Evolutionary conservation across 2,888 invertebrate species (phyloP).

Genomic region (Patella ulyssiponensis): DNA sequence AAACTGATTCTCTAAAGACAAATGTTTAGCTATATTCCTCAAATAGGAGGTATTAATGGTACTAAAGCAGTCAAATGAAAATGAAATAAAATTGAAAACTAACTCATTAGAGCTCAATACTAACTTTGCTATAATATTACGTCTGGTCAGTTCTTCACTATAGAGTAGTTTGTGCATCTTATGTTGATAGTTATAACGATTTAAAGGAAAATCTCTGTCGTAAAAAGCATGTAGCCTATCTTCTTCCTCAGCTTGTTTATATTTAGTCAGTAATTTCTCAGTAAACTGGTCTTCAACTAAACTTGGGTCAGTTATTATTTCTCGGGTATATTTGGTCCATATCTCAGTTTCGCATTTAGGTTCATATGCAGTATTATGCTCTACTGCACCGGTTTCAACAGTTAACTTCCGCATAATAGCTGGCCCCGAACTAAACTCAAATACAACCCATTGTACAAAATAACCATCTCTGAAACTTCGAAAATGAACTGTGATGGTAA

Average conservation of each 20-base stretch:
- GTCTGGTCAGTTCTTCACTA: constrained; percentile 65
- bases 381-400: constrained; percentile 58
- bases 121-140: constrained; percentile 18
- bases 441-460: constrained; percentile 67
- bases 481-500: too few relatives aligned
- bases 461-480: constrained; percentile 63
- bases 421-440: constrained; percentile 66
- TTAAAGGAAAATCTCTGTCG: constrained; percentile 57
- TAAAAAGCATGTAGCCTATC: constrained; percentile 62
- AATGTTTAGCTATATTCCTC: too few relatives aligned
- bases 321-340: constrained; percentile 66
- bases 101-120: too few relatives aligned
- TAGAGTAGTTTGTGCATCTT: constrained; percentile 68
- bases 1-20: too few relatives aligned
- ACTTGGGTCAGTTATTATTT: constrained; percentile 52
- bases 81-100: too few relatives aligned
- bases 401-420: constrained; percentile 61
- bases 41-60: too few relatives aligned
- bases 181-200: constrained; percentile 67
- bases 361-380: constrained; percentile 40
- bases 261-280: constrained; percentile 45
- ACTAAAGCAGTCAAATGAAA: too few relatives aligned
- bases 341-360: constrained; percentile 58
- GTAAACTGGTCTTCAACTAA: constrained; percentile 32
- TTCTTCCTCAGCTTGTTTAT: constrained; percentile 59